Percentiles rank a stretch among this genome's conserved stretches.
Evolutionary conservation across 2,113 vertebrate genomes (phyloP).

Genomic region (Elgaria multicarinata): DNA sequence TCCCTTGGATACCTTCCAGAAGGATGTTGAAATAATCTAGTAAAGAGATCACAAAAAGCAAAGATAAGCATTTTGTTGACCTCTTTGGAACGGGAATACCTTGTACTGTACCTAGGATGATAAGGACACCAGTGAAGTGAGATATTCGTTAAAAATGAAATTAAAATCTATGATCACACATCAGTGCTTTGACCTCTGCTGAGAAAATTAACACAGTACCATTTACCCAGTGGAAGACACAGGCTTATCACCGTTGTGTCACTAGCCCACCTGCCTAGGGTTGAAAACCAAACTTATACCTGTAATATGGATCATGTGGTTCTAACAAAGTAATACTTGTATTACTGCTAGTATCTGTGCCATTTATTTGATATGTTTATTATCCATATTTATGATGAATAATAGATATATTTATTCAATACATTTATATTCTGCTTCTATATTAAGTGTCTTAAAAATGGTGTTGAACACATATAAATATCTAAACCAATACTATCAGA

Average conservation of each 20-base stretch:
- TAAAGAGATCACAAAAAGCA: background rate
- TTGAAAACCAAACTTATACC: background rate
- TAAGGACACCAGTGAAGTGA: background rate
- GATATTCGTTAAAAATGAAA: background rate
- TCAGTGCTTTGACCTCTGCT: slow-evolving; percentile 3
- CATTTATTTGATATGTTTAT: background rate
- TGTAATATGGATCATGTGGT: background rate
- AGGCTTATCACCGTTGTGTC: background rate
- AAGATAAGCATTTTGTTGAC: slow-evolving; percentile 19
- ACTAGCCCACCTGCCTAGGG: background rate
- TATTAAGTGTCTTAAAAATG: background rate
- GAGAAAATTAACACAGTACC: background rate
- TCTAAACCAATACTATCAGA: background rate
- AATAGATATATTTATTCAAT: background rate
- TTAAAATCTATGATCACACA: background rate
- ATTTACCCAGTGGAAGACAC: background rate
- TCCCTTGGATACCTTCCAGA: slow-evolving; percentile 26
- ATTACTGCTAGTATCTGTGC: background rate
- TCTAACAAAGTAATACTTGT: background rate
- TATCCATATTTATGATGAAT: background rate
- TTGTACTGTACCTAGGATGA: background rate
- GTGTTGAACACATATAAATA: background rate
- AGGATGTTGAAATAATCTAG: background rate
- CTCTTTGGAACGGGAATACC: slow-evolving; percentile 2
- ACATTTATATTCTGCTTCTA: background rate